Percentiles rank a stretch among this genome's conserved stretches.
Evolutionary conservation across 2,113 vertebrate species (phyloP).

Genomic region (Stegostoma tigrinum): DNA sequence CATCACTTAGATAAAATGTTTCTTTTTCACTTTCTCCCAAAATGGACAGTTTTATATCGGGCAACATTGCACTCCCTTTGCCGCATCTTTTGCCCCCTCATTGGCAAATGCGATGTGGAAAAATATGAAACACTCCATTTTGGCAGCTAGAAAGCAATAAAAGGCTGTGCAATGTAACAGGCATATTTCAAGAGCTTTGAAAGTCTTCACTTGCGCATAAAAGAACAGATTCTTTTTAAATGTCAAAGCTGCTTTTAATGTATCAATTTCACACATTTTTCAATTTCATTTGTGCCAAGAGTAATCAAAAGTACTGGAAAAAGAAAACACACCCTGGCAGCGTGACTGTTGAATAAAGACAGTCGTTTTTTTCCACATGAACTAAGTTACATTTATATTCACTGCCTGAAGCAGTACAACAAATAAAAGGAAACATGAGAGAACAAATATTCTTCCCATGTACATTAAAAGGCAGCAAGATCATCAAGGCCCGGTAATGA

Average conservation of each 20-base stretch:
- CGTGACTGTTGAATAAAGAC: conserved; percentile 25
- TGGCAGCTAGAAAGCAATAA: too few relatives aligned
- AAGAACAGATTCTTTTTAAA: background rate
- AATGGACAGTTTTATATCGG: too few relatives aligned
- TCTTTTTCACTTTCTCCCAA: too few relatives aligned
- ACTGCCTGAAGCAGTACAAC: conserved; percentile 9
- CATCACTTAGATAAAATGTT: too few relatives aligned
- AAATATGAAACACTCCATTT: too few relatives aligned
- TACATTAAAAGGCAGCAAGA: background rate
- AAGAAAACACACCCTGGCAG: background rate
- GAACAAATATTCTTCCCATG: background rate
- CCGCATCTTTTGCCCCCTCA: too few relatives aligned
- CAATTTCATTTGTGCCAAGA: conserved; percentile 24
- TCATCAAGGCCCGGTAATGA: background rate
- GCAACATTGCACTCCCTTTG: too few relatives aligned
- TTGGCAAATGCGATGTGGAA: too few relatives aligned
- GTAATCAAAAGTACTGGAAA: background rate
- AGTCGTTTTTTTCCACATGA: background rate
- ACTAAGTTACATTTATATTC: conserved; percentile 35
- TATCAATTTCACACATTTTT: conserved; percentile 18
- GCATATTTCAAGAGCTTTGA: background rate
- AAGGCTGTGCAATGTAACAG: background rate
- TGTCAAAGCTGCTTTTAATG: background rate
- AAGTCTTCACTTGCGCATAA: background rate
- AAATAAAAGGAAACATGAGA: background rate